A percentile compares a stretch with the other conserved stretches of the same genome.
Conservation (phyloP, 2,797 vertebrate genomes). For the Paedocypris micromegethes region DNA sequence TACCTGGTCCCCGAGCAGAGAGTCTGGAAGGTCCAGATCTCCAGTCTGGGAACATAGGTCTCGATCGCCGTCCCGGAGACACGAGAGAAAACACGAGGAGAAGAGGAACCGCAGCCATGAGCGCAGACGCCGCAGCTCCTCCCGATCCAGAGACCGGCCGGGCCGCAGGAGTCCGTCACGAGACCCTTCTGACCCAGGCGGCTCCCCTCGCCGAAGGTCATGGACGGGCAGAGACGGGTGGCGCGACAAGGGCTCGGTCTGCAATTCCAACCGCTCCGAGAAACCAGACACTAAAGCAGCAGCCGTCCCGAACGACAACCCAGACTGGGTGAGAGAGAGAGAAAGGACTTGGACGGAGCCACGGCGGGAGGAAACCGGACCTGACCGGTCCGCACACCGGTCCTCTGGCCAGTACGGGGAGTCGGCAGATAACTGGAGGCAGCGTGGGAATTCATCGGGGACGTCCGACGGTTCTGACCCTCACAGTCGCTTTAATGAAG, state of each 20-base stretch:
- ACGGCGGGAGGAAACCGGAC: slow-evolving; percentile 64
- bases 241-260: slow-evolving; percentile 71
- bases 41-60: slow-evolving; percentile 69
- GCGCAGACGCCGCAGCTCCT: slow-evolving; percentile 72
- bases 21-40: slow-evolving; percentile 62
- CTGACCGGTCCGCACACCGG: slow-evolving; percentile 52
- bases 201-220: slow-evolving; percentile 76
- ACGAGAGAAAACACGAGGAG: slow-evolving; percentile 61
- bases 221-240: slow-evolving; percentile 69
- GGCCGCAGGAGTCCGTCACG: slow-evolving; percentile 66
- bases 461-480: slow-evolving; percentile 78
- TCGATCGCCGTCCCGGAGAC: slow-evolving; percentile 38
- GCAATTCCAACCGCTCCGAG: slow-evolving; percentile 61
- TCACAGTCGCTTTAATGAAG: slow-evolving; percentile 80
- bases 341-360: slow-evolving; percentile 75
- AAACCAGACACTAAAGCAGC: too few species aligned
- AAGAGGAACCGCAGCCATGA: slow-evolving; percentile 68
- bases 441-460: slow-evolving; percentile 84
- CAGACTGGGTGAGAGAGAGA: slow-evolving; percentile 86
- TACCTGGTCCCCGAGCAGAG: slow-evolving; percentile 86
- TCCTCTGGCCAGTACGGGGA: slow-evolving; percentile 73
- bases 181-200: slow-evolving; percentile 68
- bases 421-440: slow-evolving; percentile 78
- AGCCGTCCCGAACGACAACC: slow-evolving; percentile 67
- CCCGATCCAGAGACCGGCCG: slow-evolving; percentile 76